phyloP scores from a whole-genome alignment of 2,888 invertebrate species.

The Microctonus aethiopoides region DNA sequence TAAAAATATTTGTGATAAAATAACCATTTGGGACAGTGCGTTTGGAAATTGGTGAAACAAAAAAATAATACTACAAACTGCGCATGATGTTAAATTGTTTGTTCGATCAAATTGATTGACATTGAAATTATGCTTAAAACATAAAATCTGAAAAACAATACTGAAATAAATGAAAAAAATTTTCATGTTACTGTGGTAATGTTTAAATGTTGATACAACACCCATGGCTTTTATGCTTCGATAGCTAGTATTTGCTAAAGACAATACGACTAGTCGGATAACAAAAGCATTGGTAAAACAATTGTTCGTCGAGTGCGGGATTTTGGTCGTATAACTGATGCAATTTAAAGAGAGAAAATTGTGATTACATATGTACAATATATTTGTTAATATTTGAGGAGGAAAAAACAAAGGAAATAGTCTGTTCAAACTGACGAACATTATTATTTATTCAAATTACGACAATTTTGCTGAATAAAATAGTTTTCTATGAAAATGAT shows the following conservation, averaged over 20 bases:
- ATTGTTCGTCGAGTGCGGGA: slow-evolving; percentile 57
- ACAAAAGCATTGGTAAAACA: slow-evolving; percentile 59
- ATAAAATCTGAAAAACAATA: no score
- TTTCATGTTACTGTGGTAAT: background rate
- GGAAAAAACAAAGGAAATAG: background rate
- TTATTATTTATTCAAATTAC: background rate
- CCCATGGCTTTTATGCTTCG: slow-evolving; percentile 34
- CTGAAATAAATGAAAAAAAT: background rate
- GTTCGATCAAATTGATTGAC: background rate
- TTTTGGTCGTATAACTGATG: slow-evolving; percentile 41
- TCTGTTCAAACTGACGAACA: background rate
- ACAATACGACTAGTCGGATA: slow-evolving; percentile 59
- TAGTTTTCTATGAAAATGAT: background rate
- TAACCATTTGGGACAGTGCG: background rate
- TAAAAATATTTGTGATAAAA: background rate
- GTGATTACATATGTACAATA: slow-evolving; percentile 7
- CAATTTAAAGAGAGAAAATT: slow-evolving; percentile 42
- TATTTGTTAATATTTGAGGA: background rate
- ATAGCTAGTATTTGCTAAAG: slow-evolving; percentile 54
- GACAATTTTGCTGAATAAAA: background rate
- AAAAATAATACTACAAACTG: background rate
- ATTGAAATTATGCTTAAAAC: background rate
- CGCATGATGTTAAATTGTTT: background rate
- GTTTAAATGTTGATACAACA: background rate
- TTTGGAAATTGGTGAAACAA: background rate